These are phyloP conservation scores for Aphelinus certus DNA, from an alignment of 1,140 invertebrate genomes.

Conservation along the genomic window DNA sequence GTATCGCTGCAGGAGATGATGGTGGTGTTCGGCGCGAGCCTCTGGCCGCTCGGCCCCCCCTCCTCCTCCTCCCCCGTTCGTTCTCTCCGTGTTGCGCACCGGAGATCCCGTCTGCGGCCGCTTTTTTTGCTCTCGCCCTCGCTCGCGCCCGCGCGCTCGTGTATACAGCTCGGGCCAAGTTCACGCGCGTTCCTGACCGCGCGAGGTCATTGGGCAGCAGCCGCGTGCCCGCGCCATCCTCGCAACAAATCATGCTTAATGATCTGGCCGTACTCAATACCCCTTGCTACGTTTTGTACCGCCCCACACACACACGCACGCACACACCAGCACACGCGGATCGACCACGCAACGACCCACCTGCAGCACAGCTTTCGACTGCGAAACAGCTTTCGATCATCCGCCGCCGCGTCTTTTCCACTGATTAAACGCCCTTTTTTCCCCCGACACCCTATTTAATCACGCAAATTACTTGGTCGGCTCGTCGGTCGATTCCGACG, in stretches of 20 bases:
- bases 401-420: no score
- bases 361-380: no score
- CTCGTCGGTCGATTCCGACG: no score
- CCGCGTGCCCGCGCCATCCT: slow-evolving; percentile 49
- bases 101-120: no score
- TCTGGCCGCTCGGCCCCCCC: slow-evolving; percentile 19
- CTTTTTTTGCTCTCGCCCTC: background rate
- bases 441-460: no score
- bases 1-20: slow-evolving; percentile 48
- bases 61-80: background rate
- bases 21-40: slow-evolving; percentile 36
- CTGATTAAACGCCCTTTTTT: no score
- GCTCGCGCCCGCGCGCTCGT: background rate
- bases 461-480: no score
- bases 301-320: no score
- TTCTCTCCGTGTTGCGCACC: background rate
- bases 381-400: no score
- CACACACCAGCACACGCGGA: no score
- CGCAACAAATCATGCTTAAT: slow-evolving; percentile 68
- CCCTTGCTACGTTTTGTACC: slow-evolving; percentile 36
- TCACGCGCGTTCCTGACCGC: slow-evolving; percentile 57
- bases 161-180: slow-evolving; percentile 43
- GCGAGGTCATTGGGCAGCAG: slow-evolving; percentile 62
- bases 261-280: slow-evolving; percentile 62
- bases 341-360: no score